A percentile compares a stretch with the other conserved stretches of the same genome.
phyloP scores from a whole-genome alignment of 2,888 invertebrate species.

The Hirtodrosophila trivittata region DNA sequence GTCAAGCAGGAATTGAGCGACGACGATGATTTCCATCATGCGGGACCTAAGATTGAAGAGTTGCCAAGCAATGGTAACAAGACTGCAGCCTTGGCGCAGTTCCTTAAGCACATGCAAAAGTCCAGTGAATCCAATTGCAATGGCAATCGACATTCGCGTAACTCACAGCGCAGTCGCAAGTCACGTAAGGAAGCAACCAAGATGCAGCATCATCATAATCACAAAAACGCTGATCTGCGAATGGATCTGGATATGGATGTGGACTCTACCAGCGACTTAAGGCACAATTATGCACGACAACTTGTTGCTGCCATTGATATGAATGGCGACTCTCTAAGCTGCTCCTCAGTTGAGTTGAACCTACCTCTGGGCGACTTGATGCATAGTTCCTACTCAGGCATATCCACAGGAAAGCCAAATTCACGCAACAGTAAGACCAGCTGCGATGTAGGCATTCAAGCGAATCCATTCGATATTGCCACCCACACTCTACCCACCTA shows the following conservation, averaged over 20 bases:
- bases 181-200: conserved; percentile 56
- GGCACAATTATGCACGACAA: conserved; percentile 70
- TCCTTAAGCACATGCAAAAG: conserved; percentile 79
- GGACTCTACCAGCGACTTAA: conserved; percentile 65
- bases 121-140: conserved; percentile 74
- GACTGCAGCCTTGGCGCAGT: conserved; percentile 71
- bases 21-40: conserved; percentile 53
- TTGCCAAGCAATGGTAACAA: conserved; percentile 63
- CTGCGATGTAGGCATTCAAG: conserved; percentile 86
- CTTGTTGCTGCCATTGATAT: conserved; percentile 48
- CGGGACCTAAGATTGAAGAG: conserved; percentile 68
- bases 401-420: conserved; percentile 84
- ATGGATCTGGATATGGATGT: conserved; percentile 38
- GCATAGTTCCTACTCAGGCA: conserved; percentile 84
- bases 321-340: conserved; percentile 77
- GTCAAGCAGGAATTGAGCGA: conserved; percentile 80
- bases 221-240: conserved; percentile 4
- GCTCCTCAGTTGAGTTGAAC: conserved; percentile 84
- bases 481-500: conserved; percentile 82
- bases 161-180: conserved; percentile 81
- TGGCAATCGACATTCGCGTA: conserved; percentile 81
- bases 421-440: conserved; percentile 85
- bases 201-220: conserved; percentile 20
- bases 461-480: conserved; percentile 85
- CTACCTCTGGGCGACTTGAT: conserved; percentile 76